Base-by-base conservation (phyloP, 2,888 invertebrate species). In the Athripsodes cinereus region DNA sequence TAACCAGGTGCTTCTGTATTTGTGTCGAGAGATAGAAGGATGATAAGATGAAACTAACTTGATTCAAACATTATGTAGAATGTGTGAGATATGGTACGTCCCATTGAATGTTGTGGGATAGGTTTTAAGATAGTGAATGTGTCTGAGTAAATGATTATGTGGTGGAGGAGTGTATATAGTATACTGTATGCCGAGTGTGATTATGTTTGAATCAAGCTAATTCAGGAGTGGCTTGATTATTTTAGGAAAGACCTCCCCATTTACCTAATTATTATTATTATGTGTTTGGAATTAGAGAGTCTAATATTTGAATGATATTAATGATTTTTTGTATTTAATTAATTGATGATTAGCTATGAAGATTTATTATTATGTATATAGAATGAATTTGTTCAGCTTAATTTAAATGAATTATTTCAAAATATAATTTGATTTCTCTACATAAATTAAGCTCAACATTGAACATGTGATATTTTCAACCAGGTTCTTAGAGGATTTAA, bases 401-500 rank as follows among this genome's bases (percentile, higher is more conserved):
- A 78, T 78, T 78, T 75, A 49, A 10, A 50, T n/a, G 50, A 50
- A 50, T 74, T 50, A 19, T 20, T 20, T 19, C 21, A 48, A 48
- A 48, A 48, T 48, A 2, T 5, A 5, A 46, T 55, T 59, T 56
- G 63, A 65, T 67, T 66, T 68, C 71, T 69, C 67, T 65, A 71
- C 74, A 76, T 76, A 74, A 77, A 78, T 78, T 77, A 76, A 78
- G 78, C 78, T 78, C 76, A 76, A 78, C 78, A 74, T 73, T 71
- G 76, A 76, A 75, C 73, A 73, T 77, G 79, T 78, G 78, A 79
- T 78, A 79, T 78, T 78, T 77, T 63, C 58, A 61, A 61, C 55
- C 61, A 57, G 57, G 44, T 59, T 59, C 47, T 59, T 56, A 56
- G 49, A 54, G 46, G 52, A 61, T 34, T 35, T 59, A 48, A 47